Evolutionary conservation across 2,113 vertebrate species (phyloP).

Genomic region (Cyrtonyx montezumae): DNA sequence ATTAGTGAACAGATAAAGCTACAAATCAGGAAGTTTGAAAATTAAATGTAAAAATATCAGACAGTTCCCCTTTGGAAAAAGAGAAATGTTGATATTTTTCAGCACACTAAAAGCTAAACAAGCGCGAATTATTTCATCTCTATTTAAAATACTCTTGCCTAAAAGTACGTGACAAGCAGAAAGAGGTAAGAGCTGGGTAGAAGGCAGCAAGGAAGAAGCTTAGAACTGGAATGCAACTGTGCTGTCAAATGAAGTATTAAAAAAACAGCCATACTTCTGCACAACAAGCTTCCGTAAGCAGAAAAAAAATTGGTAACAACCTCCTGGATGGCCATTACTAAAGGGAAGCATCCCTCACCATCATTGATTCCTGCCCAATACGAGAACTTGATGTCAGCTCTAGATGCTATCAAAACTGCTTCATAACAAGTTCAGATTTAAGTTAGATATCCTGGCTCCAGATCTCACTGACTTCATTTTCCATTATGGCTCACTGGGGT

Average conservation of each 20-base stretch:
- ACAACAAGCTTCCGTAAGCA: background rate
- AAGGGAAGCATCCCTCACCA: slow-evolving; percentile 5
- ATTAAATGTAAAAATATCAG: background rate
- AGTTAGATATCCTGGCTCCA: slow-evolving; percentile 31
- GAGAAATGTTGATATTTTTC: background rate
- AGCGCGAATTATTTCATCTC: background rate
- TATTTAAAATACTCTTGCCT: background rate
- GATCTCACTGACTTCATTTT: slow-evolving; percentile 49
- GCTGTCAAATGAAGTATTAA: background rate
- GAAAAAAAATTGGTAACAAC: background rate
- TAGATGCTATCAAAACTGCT: slow-evolving; percentile 8
- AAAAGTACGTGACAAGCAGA: background rate
- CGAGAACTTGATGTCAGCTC: slow-evolving; percentile 8
- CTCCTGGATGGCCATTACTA: background rate
- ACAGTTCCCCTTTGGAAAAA: background rate
- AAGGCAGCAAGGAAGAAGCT: background rate
- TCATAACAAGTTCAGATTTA: slow-evolving; percentile 45
- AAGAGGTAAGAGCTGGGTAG: background rate
- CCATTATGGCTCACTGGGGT: slow-evolving; percentile 2
- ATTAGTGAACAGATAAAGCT: background rate
- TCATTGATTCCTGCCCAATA: background rate
- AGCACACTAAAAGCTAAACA: background rate
- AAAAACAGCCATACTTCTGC: background rate
- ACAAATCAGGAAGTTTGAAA: background rate
- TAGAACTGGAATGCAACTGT: background rate